Evolutionary conservation across 2,797 vertebrate genomes (phyloP).

Genomic region (Leptodactylus fallax): DNA sequence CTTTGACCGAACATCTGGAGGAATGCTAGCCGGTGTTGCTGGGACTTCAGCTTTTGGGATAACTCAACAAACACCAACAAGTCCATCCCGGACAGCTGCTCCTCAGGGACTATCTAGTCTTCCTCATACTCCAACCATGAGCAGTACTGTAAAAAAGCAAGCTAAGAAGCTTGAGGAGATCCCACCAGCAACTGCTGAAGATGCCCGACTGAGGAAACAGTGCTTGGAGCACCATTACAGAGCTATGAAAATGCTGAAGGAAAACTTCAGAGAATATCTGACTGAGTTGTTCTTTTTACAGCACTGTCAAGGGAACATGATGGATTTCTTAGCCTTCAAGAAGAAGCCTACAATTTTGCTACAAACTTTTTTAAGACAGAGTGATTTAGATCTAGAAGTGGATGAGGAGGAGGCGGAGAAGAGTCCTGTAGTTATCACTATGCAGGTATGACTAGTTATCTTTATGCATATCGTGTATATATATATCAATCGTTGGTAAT

Average conservation of each 20-base stretch:
- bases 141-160: slow-evolving; percentile 80
- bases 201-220: slow-evolving; percentile 91
- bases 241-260: slow-evolving; percentile 90
- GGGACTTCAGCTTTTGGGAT: slow-evolving; percentile 82
- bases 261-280: slow-evolving; percentile 92
- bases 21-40: slow-evolving; percentile 83
- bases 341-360: slow-evolving; percentile 93
- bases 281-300: slow-evolving; percentile 97
- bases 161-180: slow-evolving; percentile 93
- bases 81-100: slow-evolving; percentile 85
- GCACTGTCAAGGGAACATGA: slow-evolving; percentile 98
- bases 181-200: slow-evolving; percentile 88
- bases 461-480: background rate
- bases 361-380: slow-evolving; percentile 92
- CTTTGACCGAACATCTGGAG: slow-evolving; percentile 84
- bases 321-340: slow-evolving; percentile 96
- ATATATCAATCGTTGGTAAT: no score
- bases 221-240: slow-evolving; percentile 91
- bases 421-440: slow-evolving; percentile 93
- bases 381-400: slow-evolving; percentile 89
- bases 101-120: slow-evolving; percentile 83
- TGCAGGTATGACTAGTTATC: slow-evolving; percentile 85
- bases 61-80: slow-evolving; percentile 84
- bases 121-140: slow-evolving; percentile 78
- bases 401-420: slow-evolving; percentile 89